Conservation (phyloP, 2,113 vertebrate species). For the Pituophis catenifer region DNA sequence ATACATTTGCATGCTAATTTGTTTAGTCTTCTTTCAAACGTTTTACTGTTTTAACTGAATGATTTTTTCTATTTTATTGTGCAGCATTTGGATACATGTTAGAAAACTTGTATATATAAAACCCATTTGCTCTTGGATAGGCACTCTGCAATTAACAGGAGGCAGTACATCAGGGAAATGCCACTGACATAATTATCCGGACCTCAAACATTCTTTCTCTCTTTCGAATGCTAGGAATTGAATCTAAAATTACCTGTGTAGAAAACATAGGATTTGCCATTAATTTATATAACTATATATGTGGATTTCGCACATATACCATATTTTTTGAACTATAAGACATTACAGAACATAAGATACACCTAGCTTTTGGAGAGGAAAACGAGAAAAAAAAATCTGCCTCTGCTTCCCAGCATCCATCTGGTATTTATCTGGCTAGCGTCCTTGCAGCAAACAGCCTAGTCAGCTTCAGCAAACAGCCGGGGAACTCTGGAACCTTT, state of each 20-base stretch:
- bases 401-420: too few species aligned
- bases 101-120: neutral
- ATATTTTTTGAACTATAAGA: too few species aligned
- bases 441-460: too few species aligned
- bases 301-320: neutral
- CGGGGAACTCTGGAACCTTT: too few species aligned
- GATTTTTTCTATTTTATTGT: neutral
- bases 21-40: neutral
- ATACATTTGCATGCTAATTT: neutral
- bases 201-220: neutral
- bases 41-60: neutral
- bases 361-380: too few species aligned
- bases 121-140: neutral
- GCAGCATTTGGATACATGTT: neutral
- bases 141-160: neutral
- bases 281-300: neutral
- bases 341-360: too few species aligned
- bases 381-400: too few species aligned
- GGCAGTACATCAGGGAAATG: neutral
- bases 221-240: neutral
- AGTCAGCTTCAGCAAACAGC: too few species aligned
- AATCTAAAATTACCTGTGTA: neutral
- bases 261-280: neutral
- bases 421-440: too few species aligned
- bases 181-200: neutral